These are phyloP conservation scores for Odontamblyopus rebecca DNA, from an alignment of 2,797 vertebrate genomes.

Conservation along the genomic window DNA sequence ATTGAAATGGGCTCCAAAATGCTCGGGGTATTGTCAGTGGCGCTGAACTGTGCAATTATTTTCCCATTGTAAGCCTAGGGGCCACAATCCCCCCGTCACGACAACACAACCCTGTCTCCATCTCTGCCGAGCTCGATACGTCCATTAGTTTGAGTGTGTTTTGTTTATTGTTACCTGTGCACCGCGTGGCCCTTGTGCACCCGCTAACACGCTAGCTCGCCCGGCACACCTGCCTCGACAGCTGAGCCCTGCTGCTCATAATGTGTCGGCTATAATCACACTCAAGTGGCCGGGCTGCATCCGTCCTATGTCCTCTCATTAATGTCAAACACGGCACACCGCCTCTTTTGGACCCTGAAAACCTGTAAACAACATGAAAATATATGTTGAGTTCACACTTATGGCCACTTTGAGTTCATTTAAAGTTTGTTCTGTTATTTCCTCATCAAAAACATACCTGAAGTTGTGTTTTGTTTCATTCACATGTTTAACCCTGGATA, in stretches of 20 bases:
- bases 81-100: conserved; percentile 23
- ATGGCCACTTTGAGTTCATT: not conserved
- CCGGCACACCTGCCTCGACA: conserved; percentile 38
- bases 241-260: conserved; percentile 35
- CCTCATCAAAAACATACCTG: no score
- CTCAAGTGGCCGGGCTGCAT: conserved; percentile 8
- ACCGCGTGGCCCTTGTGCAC: conserved; percentile 28
- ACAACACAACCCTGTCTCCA: conserved; percentile 7
- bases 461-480: no score
- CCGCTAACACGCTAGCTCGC: conserved; percentile 29
- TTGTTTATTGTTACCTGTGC: conserved; percentile 28
- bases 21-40: conserved; percentile 38
- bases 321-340: not conserved
- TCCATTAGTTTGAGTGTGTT: not conserved
- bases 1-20: conserved; percentile 47
- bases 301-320: conserved; percentile 5
- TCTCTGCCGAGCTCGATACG: conserved; percentile 14
- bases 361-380: conserved; percentile 2
- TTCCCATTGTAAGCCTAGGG: conserved; percentile 37
- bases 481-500: no score
- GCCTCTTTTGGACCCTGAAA: not conserved
- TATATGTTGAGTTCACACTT: not conserved
- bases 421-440: no score
- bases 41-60: conserved; percentile 59
- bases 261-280: conserved; percentile 25